These are phyloP conservation scores for Otocyon megalotis DNA, from an alignment of 2,113 vertebrate species.

Conservation along the genomic window DNA sequence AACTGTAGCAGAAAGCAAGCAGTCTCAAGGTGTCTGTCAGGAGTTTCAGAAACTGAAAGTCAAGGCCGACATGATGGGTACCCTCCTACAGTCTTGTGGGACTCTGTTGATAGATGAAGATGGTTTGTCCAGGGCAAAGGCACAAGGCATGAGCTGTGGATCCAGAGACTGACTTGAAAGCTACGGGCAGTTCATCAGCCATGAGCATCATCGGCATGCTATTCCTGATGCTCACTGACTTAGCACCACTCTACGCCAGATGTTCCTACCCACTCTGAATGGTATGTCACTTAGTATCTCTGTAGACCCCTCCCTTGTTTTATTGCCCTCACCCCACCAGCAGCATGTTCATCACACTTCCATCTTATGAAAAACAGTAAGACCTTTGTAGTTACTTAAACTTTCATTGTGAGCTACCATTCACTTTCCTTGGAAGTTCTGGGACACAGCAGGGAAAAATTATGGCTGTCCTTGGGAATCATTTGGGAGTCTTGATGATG, in stretches of 20 bases:
- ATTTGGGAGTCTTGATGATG: fast-evolving
- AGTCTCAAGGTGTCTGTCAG: neutral
- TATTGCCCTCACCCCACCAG: neutral
- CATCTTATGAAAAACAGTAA: neutral
- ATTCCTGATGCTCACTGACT: neutral
- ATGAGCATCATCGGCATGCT: fast-evolving
- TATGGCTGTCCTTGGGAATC: neutral
- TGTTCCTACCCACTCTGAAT: neutral
- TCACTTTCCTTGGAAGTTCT: neutral
- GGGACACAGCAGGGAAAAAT: neutral
- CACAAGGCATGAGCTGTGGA: neutral
- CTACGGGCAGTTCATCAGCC: neutral
- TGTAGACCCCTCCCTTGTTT: neutral
- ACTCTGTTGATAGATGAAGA: neutral
- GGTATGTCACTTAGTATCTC: neutral
- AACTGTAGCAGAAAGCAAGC: neutral
- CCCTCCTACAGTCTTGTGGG: neutral
- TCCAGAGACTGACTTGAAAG: neutral
- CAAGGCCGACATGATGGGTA: neutral
- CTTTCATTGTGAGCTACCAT: neutral
- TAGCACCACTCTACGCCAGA: neutral
- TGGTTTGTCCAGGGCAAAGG: neutral
- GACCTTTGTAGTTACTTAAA: neutral
- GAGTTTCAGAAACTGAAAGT: neutral
- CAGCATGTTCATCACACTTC: neutral